Evolutionary conservation across 2,888 invertebrate species (phyloP), one percentile per base, ranked within the genome.

Genomic region (Idaea biselata): DNA sequence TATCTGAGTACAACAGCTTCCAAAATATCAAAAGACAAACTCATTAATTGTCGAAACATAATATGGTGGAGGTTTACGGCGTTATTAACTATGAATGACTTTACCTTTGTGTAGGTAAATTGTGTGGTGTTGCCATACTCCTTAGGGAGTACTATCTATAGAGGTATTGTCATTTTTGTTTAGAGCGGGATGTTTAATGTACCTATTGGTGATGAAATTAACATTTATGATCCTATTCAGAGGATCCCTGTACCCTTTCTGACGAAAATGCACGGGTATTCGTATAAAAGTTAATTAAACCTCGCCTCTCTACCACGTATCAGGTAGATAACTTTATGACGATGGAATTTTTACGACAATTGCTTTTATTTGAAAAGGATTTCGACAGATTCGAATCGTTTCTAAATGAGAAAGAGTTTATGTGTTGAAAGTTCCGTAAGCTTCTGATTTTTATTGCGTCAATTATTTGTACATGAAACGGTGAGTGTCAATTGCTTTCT

Each of bases 21-120:
- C 65, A 67, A 60, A 64, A 66, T 62, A 69, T 71, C 68, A 68
- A 63, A 61, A 67, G 18, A 58, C 62, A 62, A 61, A 61, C 63
- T 66, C 66, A 63, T 64, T 63, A 63, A 64, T 63, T 56, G 63
- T 60, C 62, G 62, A 31, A 60, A 66, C 67, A 67, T 70, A 63
- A 70, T 65, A 64, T 63, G 18, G 67, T 59, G 44, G 63, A 68
- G 67, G 67, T 70, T 70, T 68, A 69, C 67, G 62, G 64, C 59
- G 60, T 63, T 72, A 44, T 14, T 44, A 44, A 44, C 44, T 44
- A 44, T 44, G 44, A 14, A 44, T 44, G 44, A 44, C 44, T 44
- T 44, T 44, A 44, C 44, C 44, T 44, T 44, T 44, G 44, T 44
- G 8, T 44, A 44, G 44, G 11, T 44, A 44, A 44, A 44, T 44